phyloP scores from a whole-genome alignment of 2,888 invertebrate genomes.

The Malthinus seriepunctatus region DNA sequence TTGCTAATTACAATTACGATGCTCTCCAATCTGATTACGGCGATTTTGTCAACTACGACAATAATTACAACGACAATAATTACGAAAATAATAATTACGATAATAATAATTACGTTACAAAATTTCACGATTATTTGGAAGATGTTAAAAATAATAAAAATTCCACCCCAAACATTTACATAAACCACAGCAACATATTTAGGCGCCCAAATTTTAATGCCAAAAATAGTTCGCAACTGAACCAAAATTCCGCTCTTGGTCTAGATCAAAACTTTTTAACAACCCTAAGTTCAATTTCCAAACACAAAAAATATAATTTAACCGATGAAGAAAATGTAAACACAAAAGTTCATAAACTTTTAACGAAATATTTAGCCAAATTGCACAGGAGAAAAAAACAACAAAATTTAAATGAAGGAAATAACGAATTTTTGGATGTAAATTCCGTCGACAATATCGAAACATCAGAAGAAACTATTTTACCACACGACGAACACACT shows the following conservation, averaged over 20 bases:
- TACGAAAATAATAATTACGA: background rate
- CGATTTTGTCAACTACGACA: slow-evolving; percentile 1
- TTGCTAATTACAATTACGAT: background rate
- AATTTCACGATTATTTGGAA: slow-evolving; percentile 1
- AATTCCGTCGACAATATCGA: background rate
- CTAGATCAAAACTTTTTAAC: background rate
- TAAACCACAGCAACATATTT: background rate
- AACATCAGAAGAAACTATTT: background rate
- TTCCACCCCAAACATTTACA: background rate
- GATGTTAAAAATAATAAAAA: background rate
- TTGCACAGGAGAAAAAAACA: background rate
- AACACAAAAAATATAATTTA: background rate
- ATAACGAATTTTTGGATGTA: background rate
- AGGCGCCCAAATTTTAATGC: background rate
- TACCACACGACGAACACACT: background rate
- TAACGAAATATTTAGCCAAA: background rate
- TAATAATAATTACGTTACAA: background rate
- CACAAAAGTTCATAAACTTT: background rate
- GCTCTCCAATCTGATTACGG: slow-evolving; percentile 18
- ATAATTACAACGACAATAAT: background rate
- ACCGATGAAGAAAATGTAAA: background rate
- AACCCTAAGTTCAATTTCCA: background rate
- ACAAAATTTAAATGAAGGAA: background rate
- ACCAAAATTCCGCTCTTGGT: background rate
- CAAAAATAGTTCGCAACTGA: background rate